These are phyloP conservation scores for Apotomis capreana DNA, from an alignment of 2,888 invertebrate species.

Conservation along the genomic window DNA sequence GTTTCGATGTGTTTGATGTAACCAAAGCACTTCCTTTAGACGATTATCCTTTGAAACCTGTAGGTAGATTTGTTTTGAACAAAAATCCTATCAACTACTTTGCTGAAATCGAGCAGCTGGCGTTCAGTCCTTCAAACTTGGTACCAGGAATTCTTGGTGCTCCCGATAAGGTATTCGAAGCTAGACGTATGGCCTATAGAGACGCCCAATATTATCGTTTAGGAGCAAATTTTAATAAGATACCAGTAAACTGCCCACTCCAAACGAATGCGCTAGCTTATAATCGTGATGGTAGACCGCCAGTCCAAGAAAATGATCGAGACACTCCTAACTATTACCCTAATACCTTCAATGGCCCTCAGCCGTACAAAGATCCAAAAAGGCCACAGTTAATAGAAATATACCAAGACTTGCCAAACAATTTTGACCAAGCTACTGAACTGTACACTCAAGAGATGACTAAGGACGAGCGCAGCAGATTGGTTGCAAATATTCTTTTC, in stretches of 20 bases:
- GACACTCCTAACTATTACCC: conserved; percentile 97
- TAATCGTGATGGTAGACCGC: conserved; percentile 93
- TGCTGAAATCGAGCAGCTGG: conserved; percentile 95
- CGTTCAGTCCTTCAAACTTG: conserved; percentile 93
- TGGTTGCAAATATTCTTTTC: conserved; percentile 91
- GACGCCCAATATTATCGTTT: conserved; percentile 93
- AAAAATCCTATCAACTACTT: conserved; percentile 95
- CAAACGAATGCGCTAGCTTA: conserved; percentile 86
- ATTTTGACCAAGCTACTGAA: conserved; percentile 90
- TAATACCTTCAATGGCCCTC: conserved; percentile 95
- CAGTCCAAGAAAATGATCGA: conserved; percentile 89
- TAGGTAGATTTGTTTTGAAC: conserved; percentile 92
- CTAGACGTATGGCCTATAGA: conserved; percentile 91
- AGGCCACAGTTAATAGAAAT: conserved; percentile 78
- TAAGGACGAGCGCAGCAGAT: conserved; percentile 87
- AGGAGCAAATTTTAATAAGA: conserved; percentile 93
- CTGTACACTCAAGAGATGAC: conserved; percentile 91
- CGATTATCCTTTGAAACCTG: conserved; percentile 91
- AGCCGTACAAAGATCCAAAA: conserved; percentile 84
- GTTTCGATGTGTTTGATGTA: conserved; percentile 94
- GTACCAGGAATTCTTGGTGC: conserved; percentile 95
- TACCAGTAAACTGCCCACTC: conserved; percentile 97
- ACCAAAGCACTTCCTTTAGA: conserved; percentile 92
- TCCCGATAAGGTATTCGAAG: conserved; percentile 94
- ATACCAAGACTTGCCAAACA: conserved; percentile 90